phyloP scores from a whole-genome alignment of 23 tunicate species.

The Oikopleura dioica region DNA sequence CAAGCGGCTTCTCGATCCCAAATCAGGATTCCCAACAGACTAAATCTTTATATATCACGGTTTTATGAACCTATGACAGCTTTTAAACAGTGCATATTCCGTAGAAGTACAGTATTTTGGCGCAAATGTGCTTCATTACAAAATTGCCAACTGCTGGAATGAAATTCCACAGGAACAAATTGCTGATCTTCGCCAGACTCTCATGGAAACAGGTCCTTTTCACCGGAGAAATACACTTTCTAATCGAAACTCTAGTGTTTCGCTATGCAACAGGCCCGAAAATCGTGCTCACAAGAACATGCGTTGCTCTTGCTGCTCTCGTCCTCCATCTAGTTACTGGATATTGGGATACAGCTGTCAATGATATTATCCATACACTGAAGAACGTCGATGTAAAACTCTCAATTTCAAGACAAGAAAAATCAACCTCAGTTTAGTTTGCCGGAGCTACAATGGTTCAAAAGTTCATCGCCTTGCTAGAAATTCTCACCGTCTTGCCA shows the following conservation, averaged over 20 bases:
- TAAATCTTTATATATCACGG: no score
- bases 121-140: conserved; percentile 44
- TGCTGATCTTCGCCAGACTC: not conserved
- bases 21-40: no score
- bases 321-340: conserved; percentile 26
- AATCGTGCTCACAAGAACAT: conserved; percentile 51
- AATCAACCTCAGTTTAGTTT: no score
- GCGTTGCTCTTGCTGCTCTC: conserved; percentile 69
- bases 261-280: conserved; percentile 15
- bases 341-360: conserved; percentile 32
- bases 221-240: no score
- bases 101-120: conserved; percentile 89
- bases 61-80: no score
- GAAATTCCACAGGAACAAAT: conserved; percentile 39
- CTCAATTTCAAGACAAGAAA: no score
- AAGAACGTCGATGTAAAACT: conserved; percentile 14
- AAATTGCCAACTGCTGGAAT: conserved; percentile 41
- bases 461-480: conserved; percentile 29
- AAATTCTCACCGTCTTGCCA: conserved; percentile 53
- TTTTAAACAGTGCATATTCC: no score
- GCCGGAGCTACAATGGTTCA: conserved; percentile 13
- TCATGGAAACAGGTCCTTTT: not conserved
- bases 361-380: conserved; percentile 37
- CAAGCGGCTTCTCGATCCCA: no score
- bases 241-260: no score